Evolutionary conservation across 1,140 invertebrate genomes (phyloP).

Genomic region (Megathymus violae): DNA sequence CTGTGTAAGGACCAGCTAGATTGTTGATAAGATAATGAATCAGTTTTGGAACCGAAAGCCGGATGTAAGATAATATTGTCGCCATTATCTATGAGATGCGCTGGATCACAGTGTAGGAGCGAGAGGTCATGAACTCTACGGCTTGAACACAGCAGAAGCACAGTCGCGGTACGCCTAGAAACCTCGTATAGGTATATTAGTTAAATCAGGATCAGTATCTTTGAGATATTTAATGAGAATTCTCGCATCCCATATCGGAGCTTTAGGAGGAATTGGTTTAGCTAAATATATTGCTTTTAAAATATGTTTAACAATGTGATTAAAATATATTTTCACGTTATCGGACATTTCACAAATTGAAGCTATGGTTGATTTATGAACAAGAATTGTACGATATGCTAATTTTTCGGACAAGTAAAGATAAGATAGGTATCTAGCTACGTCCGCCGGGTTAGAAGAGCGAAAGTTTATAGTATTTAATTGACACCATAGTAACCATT

Average conservation of each 20-base stretch:
- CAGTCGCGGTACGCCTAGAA: slow-evolving; percentile 21
- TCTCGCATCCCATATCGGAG: slow-evolving; percentile 40
- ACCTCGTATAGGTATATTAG: slow-evolving; percentile 22
- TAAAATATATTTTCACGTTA: slow-evolving; percentile 31
- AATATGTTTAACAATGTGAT: slow-evolving; percentile 44
- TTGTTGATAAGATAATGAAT: slow-evolving; percentile 46
- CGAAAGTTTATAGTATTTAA: slow-evolving; percentile 37
- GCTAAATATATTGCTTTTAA: slow-evolving; percentile 42
- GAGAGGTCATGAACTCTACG: slow-evolving; percentile 63
- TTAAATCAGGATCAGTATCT: slow-evolving; percentile 17
- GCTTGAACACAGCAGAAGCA: slow-evolving; percentile 48
- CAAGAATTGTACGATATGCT: slow-evolving; percentile 48
- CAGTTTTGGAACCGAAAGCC: slow-evolving; percentile 62
- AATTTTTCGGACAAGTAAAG: slow-evolving; percentile 23
- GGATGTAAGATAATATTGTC: slow-evolving; percentile 51
- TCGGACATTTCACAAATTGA: slow-evolving; percentile 49
- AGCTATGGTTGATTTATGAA: slow-evolving; percentile 55
- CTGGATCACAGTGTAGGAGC: slow-evolving; percentile 38
- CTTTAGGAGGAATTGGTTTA: slow-evolving; percentile 4
- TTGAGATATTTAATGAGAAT: slow-evolving; percentile 42
- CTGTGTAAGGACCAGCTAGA: slow-evolving; percentile 53
- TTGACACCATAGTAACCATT: slow-evolving; percentile 44
- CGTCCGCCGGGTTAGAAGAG: slow-evolving; percentile 23
- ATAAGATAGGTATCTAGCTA: slow-evolving; percentile 36
- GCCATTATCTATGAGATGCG: slow-evolving; percentile 37